A percentile compares a stretch with the other conserved stretches of the same genome.
phyloP scores from a whole-genome alignment of 2,797 vertebrate species.

The Sebastes iracundus region DNA sequence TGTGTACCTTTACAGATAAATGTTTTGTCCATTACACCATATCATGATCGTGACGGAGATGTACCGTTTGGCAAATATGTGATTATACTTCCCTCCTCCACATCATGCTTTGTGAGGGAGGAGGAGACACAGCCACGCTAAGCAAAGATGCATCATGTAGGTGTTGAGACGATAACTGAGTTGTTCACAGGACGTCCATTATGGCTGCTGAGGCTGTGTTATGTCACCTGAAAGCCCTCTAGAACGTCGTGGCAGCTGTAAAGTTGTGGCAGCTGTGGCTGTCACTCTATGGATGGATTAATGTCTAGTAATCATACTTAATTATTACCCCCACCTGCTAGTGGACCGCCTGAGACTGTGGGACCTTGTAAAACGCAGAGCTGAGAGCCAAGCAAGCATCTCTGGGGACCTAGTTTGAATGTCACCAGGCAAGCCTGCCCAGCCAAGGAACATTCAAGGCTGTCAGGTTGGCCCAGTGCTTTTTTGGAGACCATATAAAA shows the following conservation, averaged over 20 bases:
- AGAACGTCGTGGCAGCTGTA: constrained; percentile 23
- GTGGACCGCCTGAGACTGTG: constrained; percentile 52
- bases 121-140: background rate
- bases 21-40: background rate
- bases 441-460: constrained; percentile 64
- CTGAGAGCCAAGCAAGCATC: constrained; percentile 58
- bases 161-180: constrained; percentile 1
- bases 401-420: constrained; percentile 67
- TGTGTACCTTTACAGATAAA: background rate
- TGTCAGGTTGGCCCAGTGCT: constrained; percentile 58
- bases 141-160: constrained; percentile 3
- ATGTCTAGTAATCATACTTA: constrained; percentile 75
- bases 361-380: constrained; percentile 67
- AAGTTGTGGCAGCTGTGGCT: constrained; percentile 67
- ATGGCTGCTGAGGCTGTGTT: constrained; percentile 20
- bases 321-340: constrained; percentile 78
- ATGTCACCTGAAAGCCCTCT: constrained; percentile 58
- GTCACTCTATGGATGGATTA: constrained; percentile 71
- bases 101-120: background rate
- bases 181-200: constrained; percentile 18
- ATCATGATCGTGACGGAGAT: background rate
- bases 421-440: constrained; percentile 57
- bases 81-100: background rate
- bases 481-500: constrained; percentile 47
- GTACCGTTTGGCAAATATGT: background rate